Base-by-base conservation (phyloP, 1,140 invertebrate genomes). In the Nylanderia fulva region DNA sequence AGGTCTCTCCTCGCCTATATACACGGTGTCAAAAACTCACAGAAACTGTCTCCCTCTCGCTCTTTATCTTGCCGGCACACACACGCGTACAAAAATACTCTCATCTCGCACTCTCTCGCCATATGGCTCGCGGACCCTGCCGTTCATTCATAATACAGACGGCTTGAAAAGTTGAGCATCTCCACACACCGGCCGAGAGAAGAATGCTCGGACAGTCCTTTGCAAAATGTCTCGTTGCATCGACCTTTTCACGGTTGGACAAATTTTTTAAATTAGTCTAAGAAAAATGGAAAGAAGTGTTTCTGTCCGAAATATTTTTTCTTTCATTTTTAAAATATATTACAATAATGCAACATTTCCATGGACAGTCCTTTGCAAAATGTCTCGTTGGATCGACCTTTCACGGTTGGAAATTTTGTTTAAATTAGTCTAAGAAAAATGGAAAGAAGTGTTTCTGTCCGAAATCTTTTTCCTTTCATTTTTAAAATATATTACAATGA, bases 121-220 rank as follows among this genome's bases (percentile, higher is more conserved):
- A 85, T 90, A 88, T 90, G 88, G 88, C 83, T 80, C 84, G 58
- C 79, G 83, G 61, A 18, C 52, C 75, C 85, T 64, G 56, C 58
- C 72, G 60, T 88, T 90, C 89, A 82, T 90, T 90, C 89, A 90
- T 90, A 90, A 90, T 90, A 84, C 84, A 90, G 75, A 24, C 86
- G 48, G 24, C 63, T 72, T 56, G 68, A 88, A 88, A 88, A 88
- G 82, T 88, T 85, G 27, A 79, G 18, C 74, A 64, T 29, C 75
- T 77, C 11, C 8, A 61, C 29, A 52, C 7, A 58, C 42, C 87
- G 48, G 75, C 56, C n/a, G 27, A 36, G 27, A 36, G 52, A 48
- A 48, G 45, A 75, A 85, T 36, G 45, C 54, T 63, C 27, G 68
- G 86, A 84, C 79, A 75, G 54, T 24, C 79, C 42, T 15, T 11